phyloP scores from a whole-genome alignment of 2,797 vertebrate species.

The Peromyscus aztecus region DNA sequence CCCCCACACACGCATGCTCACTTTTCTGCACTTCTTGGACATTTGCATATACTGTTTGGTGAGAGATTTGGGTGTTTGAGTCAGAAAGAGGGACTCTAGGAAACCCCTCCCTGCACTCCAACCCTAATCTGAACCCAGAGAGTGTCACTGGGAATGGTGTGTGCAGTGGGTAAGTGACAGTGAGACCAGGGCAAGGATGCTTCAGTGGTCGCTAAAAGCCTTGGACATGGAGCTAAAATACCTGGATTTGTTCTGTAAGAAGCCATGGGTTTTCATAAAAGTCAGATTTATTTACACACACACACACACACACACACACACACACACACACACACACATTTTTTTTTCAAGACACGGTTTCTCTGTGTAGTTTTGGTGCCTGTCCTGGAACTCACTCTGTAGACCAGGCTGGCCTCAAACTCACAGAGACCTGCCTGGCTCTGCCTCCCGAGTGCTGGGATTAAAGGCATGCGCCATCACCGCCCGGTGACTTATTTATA shows the following conservation, averaged over 20 bases:
- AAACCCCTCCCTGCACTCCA: neutral
- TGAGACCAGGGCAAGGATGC: neutral
- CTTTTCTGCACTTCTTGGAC: neutral
- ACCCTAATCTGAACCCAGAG: neutral
- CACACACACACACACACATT: no score
- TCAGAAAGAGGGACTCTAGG: neutral
- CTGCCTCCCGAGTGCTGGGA: no score
- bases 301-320: no score
- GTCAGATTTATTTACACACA: neutral
- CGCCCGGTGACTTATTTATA: neutral
- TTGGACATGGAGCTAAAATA: no score
- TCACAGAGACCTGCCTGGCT: no score
- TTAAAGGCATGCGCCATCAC: neutral
- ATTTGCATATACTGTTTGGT: neutral
- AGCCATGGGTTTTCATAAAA: neutral
- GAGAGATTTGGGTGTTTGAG: neutral
- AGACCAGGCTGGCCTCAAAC: no score
- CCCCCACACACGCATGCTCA: no score
- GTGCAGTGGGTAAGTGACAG: neutral
- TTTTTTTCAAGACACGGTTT: no score
- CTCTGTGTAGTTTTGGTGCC: no score
- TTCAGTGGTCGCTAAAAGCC: neutral
- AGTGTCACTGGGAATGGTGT: neutral
- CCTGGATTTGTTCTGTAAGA: neutral
- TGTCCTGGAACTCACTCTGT: no score